These are phyloP conservation scores for Melipona quadrifasciata DNA, from an alignment of 1,140 invertebrate species.

Conservation along the genomic window DNA sequence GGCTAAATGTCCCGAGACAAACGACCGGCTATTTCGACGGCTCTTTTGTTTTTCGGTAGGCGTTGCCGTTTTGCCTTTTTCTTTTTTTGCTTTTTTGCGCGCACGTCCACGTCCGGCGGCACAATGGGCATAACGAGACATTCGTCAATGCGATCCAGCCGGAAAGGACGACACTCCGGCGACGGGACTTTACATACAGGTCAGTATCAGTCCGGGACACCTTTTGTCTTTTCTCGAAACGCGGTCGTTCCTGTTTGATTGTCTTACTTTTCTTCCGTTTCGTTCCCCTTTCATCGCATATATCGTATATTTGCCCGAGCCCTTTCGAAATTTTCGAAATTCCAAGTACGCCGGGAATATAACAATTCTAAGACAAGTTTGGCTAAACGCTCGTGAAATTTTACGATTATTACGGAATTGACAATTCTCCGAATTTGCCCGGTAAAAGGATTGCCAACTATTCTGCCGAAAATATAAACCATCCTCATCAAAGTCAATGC, in stretches of 20 bases:
- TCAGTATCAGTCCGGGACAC: conserved; percentile 17
- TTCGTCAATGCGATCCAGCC: conserved; percentile 61
- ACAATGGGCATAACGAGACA: conserved; percentile 50
- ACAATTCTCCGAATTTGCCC: too few species aligned
- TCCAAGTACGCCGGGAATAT: too few species aligned
- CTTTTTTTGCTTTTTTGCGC: conserved; percentile 67
- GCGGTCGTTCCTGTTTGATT: neutral
- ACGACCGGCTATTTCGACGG: conserved; percentile 65
- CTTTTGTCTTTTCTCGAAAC: conserved; percentile 35
- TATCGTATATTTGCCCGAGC: too few species aligned
- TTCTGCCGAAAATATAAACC: conserved; percentile 19
- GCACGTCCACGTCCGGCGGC: conserved; percentile 42
- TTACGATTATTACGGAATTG: too few species aligned
- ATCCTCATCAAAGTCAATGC: neutral
- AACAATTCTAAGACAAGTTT: neutral
- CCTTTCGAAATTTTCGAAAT: too few species aligned
- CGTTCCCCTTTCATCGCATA: too few species aligned
- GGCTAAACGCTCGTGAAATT: neutral
- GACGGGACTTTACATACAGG: conserved; percentile 21
- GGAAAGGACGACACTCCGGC: conserved; percentile 9
- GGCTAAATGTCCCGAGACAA: conserved; percentile 49
- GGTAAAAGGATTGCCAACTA: neutral
- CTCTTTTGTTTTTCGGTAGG: conserved; percentile 69
- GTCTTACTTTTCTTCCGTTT: neutral
- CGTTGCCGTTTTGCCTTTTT: conserved; percentile 65